Evolutionary conservation across 2,113 vertebrate species (phyloP).

Genomic region (Passer montanus): DNA sequence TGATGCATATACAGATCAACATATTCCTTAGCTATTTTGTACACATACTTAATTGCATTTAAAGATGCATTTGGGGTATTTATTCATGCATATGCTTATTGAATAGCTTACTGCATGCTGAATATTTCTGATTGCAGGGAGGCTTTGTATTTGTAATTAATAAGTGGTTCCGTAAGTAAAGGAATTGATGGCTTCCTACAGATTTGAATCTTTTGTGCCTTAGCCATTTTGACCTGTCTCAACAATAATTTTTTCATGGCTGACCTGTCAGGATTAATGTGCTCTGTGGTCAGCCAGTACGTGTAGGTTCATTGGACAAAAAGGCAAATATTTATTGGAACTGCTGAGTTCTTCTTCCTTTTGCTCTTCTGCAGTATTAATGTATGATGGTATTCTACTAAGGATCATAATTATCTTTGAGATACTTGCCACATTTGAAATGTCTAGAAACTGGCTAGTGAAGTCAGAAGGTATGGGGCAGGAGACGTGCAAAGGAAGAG

Average conservation of each 20-base stretch:
- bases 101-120: neutral
- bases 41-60: neutral
- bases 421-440: neutral
- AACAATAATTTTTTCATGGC: neutral
- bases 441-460: neutral
- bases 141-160: neutral
- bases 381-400: neutral
- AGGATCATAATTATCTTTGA: neutral
- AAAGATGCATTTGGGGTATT: slow-evolving; percentile 7
- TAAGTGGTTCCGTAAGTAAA: neutral
- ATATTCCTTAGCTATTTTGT: neutral
- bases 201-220: neutral
- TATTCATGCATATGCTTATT: neutral
- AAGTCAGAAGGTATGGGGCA: neutral
- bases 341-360: neutral
- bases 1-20: neutral
- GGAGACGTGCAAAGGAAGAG: neutral
- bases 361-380: neutral
- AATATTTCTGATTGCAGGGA: neutral
- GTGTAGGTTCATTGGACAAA: neutral
- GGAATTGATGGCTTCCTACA: neutral
- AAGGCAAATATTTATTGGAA: neutral
- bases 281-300: neutral
- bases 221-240: neutral
- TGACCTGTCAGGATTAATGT: neutral